Conservation (phyloP, 2,888 invertebrate species). For the Crossocerus cetratus region DNA sequence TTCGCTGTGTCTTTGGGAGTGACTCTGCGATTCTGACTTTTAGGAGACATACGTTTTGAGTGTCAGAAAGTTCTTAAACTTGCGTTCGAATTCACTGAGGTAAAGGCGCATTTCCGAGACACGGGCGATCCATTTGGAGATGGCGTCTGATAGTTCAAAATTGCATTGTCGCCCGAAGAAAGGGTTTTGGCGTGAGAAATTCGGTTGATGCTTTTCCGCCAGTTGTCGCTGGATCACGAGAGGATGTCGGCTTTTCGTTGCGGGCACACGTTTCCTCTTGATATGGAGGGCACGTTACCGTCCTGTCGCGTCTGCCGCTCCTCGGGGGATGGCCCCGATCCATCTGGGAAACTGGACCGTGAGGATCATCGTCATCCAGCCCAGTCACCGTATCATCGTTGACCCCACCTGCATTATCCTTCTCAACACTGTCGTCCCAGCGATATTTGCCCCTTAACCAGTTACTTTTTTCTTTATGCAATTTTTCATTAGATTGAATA, state of each 20-base stretch:
- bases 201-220: too few relatives aligned
- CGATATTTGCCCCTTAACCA: slow-evolving; percentile 38
- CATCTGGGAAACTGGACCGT: slow-evolving; percentile 40
- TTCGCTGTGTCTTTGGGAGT: too few relatives aligned
- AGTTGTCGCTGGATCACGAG: slow-evolving; percentile 20
- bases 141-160: too few relatives aligned
- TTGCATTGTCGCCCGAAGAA: too few relatives aligned
- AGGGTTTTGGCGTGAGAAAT: too few relatives aligned
- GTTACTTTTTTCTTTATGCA: background rate
- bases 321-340: slow-evolving; percentile 53
- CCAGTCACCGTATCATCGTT: slow-evolving; percentile 45
- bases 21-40: too few relatives aligned
- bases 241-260: slow-evolving; percentile 36
- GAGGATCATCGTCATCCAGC: slow-evolving; percentile 51
- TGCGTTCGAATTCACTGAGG: too few relatives aligned
- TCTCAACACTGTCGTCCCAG: slow-evolving; percentile 44
- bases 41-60: too few relatives aligned
- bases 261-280: slow-evolving; percentile 48
- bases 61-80: too few relatives aligned
- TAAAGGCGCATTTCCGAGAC: too few relatives aligned
- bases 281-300: slow-evolving; percentile 51
- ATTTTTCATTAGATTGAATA: too few relatives aligned
- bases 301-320: slow-evolving; percentile 47
- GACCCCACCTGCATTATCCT: slow-evolving; percentile 49
- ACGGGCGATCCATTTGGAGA: too few relatives aligned